A percentile compares a stretch with the other conserved stretches of the same genome.
Conservation (phyloP, 2,888 invertebrate species). For the Cantharis rustica region DNA sequence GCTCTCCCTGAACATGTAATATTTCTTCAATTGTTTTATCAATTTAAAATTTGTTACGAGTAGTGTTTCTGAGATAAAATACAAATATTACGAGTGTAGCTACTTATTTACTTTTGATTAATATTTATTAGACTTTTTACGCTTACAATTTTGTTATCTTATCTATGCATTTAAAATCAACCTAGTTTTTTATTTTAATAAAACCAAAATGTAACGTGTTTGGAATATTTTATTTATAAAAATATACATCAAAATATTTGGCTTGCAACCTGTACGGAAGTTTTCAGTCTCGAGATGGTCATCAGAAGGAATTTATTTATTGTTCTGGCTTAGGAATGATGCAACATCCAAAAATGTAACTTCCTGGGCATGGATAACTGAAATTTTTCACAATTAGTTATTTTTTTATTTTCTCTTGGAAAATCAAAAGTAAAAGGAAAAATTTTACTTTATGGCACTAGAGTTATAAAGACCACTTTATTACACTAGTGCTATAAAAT, state of each 20-base stretch:
- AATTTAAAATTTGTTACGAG: neutral
- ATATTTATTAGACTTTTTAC: neutral
- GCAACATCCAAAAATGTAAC: neutral
- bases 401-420: neutral
- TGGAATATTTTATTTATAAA: neutral
- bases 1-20: neutral
- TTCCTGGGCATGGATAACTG: neutral
- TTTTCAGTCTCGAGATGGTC: neutral
- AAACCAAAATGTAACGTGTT: neutral
- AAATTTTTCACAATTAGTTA: neutral
- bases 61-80: neutral
- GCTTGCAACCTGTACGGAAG: neutral
- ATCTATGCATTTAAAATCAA: too few species aligned
- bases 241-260: neutral
- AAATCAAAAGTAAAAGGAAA: too few species aligned
- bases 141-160: neutral
- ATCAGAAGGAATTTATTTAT: neutral
- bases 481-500: too few species aligned
- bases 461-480: too few species aligned
- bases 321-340: neutral
- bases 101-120: neutral
- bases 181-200: neutral
- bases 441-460: too few species aligned
- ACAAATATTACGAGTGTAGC: neutral
- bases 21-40: neutral